Percentiles rank a stretch among this genome's conserved stretches.
Evolutionary conservation across 2,888 invertebrate species (phyloP).

Genomic region (Entomobrya proxima): DNA sequence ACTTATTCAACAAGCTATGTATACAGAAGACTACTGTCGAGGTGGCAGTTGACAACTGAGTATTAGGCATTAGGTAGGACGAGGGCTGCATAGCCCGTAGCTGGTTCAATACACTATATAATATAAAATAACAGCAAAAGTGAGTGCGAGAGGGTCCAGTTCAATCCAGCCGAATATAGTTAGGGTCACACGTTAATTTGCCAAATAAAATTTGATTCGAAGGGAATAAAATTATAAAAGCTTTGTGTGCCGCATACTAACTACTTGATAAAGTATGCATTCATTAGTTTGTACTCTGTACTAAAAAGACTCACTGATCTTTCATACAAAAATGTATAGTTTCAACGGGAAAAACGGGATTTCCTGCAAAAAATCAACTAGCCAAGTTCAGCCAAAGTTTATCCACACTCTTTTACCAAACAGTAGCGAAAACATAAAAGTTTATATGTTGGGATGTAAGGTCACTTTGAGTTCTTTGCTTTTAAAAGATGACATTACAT

Average conservation of each 20-base stretch:
- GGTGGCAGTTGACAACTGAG: not conserved
- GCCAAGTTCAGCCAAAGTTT: too few species aligned
- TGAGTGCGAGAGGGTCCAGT: not conserved
- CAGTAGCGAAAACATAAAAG: too few species aligned
- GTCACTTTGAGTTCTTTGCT: not conserved
- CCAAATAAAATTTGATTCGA: slow-evolving; percentile 42
- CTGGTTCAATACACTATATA: too few species aligned
- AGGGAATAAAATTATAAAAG: slow-evolving; percentile 3
- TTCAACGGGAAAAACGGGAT: too few species aligned
- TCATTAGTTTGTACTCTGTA: too few species aligned
- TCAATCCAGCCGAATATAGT: slow-evolving; percentile 29
- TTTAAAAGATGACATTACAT: not conserved
- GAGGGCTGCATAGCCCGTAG: not conserved
- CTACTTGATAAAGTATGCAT: not conserved
- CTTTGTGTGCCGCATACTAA: not conserved
- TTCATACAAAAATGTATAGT: too few species aligned
- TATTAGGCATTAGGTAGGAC: not conserved
- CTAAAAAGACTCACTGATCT: too few species aligned
- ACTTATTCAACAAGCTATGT: slow-evolving; percentile 22
- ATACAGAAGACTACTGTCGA: not conserved
- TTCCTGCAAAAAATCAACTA: too few species aligned
- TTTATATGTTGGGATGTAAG: too few species aligned
- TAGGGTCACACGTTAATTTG: slow-evolving; percentile 49
- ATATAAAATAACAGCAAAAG: too few species aligned
- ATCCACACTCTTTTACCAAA: too few species aligned